These are phyloP conservation scores for Dryomyza anilis DNA, from an alignment of 2,888 invertebrate genomes.

Conservation along the genomic window DNA sequence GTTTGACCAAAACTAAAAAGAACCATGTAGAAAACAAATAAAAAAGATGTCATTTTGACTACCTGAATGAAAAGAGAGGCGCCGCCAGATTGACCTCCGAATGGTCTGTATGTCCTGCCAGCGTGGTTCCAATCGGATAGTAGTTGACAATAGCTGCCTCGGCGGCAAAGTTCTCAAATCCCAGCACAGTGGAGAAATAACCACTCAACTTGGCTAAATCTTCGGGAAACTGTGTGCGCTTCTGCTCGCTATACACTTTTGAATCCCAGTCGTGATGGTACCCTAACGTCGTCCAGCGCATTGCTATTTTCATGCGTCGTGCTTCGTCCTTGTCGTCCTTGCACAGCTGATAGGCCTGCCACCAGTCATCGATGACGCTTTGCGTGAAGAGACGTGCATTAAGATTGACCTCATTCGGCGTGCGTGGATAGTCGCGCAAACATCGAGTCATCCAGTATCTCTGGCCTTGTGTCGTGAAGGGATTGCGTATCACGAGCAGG, in stretches of 20 bases:
- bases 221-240: constrained; percentile 71
- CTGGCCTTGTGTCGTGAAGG: constrained; percentile 79
- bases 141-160: constrained; percentile 97
- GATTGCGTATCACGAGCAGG: constrained; percentile 81
- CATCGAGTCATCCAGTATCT: constrained; percentile 83
- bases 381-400: constrained; percentile 43
- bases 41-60: constrained; percentile 28
- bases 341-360: constrained; percentile 60
- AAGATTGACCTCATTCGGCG: constrained; percentile 65
- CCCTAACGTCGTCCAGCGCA: constrained; percentile 95
- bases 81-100: constrained; percentile 86
- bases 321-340: constrained; percentile 38
- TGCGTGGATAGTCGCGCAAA: constrained; percentile 75
- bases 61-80: constrained; percentile 91
- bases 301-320: constrained; percentile 55
- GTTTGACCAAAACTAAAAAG: constrained; percentile 86
- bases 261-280: constrained; percentile 99
- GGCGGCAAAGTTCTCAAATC: constrained; percentile 68
- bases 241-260: constrained; percentile 80
- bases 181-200: constrained; percentile 68
- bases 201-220: constrained; percentile 73
- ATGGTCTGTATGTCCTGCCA: constrained; percentile 94
- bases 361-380: constrained; percentile 67
- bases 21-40: not conserved
- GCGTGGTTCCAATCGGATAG: constrained; percentile 89